phyloP scores from a whole-genome alignment of 2,797 vertebrate species.

The Thunnus albacares region DNA sequence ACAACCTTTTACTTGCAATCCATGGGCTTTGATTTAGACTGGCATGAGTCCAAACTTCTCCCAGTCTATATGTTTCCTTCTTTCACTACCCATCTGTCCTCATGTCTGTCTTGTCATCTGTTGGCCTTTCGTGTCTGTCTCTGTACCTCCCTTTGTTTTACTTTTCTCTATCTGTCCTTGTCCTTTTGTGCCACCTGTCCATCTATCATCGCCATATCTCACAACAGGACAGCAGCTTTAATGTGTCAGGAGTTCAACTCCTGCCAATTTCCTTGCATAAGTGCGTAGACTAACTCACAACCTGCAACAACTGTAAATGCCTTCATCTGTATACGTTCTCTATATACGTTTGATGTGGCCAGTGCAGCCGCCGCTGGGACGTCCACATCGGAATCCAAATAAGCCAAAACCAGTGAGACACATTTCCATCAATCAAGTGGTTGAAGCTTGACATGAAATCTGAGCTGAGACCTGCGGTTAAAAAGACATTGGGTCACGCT shows the following conservation, averaged over 20 bases:
- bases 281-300: neutral
- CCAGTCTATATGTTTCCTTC: constrained; percentile 44
- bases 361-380: neutral
- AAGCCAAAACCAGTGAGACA: constrained; percentile 31
- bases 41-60: constrained; percentile 60
- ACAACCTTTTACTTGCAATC: constrained; percentile 79
- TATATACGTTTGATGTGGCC: constrained; percentile 11
- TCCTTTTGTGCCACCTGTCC: constrained; percentile 54
- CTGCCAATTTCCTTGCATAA: constrained; percentile 29
- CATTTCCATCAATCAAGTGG: constrained; percentile 49
- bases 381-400: constrained; percentile 29
- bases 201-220: constrained; percentile 43
- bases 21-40: constrained; percentile 67
- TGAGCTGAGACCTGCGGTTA: constrained; percentile 52
- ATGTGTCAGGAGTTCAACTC: constrained; percentile 12
- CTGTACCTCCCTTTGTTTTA: constrained; percentile 37
- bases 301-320: constrained; percentile 50
- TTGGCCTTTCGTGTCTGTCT: constrained; percentile 38
- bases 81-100: constrained; percentile 69
- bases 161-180: constrained; percentile 44
- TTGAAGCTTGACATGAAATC: constrained; percentile 55
- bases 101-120: constrained; percentile 42
- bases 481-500: constrained; percentile 69
- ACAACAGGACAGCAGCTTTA: constrained; percentile 18
- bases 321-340: constrained; percentile 16